A percentile compares a stretch with the other conserved stretches of the same genome.
Conservation (phyloP, 2,113 vertebrate species). For the Psettodes erumei region DNA sequence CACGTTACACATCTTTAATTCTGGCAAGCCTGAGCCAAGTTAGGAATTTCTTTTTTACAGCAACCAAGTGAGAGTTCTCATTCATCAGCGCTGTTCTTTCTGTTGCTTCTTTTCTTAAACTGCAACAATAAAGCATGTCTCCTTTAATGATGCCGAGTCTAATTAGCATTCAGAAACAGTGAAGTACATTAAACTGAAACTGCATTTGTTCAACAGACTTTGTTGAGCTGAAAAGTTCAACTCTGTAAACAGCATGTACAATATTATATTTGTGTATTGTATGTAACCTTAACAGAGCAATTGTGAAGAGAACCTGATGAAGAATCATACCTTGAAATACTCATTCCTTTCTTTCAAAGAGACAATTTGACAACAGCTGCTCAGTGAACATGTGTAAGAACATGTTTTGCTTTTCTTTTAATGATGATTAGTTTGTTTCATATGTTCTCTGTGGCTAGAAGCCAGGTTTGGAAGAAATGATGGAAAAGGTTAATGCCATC, state of each 20-base stretch:
- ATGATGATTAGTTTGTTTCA: too few relatives aligned
- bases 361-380: not conserved
- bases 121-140: constrained; percentile 37
- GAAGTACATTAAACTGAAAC: constrained; percentile 21
- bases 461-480: constrained; percentile 26
- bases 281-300: not conserved
- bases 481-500: constrained; percentile 30
- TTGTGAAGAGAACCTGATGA: not conserved
- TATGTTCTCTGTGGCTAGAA: not conserved
- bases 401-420: too few relatives aligned
- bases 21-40: not conserved
- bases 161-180: constrained; percentile 39
- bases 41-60: not conserved
- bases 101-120: constrained; percentile 24
- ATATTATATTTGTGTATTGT: constrained; percentile 5
- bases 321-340: not conserved
- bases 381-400: not conserved
- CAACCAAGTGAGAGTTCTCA: not conserved
- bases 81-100: constrained; percentile 19
- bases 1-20: not conserved
- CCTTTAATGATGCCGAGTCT: constrained; percentile 25
- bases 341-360: not conserved
- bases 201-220: constrained; percentile 37
- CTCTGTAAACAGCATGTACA: constrained; percentile 21
- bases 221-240: constrained; percentile 16